Percentiles rank a stretch among this genome's conserved stretches.
phyloP scores from a whole-genome alignment of 2,797 vertebrate genomes.

The Gymnodraco acuticeps region DNA sequence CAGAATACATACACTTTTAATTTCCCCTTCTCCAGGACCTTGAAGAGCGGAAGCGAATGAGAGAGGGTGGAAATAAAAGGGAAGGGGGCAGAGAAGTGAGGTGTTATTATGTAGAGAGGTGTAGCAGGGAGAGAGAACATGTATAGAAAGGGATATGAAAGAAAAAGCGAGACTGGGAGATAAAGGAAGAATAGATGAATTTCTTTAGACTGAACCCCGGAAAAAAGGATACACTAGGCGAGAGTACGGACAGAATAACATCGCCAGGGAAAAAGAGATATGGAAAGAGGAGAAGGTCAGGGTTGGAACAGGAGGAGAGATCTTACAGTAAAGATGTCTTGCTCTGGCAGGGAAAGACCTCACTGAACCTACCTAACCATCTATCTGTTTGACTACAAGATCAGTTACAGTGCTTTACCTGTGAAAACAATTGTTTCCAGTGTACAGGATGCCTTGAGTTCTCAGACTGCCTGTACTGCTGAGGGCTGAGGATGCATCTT shows the following conservation, averaged over 20 bases:
- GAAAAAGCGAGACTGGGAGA: slow-evolving; percentile 40
- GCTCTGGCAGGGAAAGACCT: slow-evolving; percentile 68
- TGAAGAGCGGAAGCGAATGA: slow-evolving; percentile 34
- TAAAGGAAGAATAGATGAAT: slow-evolving; percentile 52
- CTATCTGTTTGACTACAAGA: slow-evolving; percentile 64
- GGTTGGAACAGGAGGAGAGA: slow-evolving; percentile 57
- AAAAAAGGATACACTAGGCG: slow-evolving; percentile 26
- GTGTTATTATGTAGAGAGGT: slow-evolving; percentile 52
- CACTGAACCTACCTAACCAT: slow-evolving; percentile 65
- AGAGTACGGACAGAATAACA: slow-evolving; percentile 28
- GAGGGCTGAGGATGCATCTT: slow-evolving; percentile 40
- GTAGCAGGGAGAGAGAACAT: slow-evolving; percentile 24
- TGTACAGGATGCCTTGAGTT: slow-evolving; percentile 52
- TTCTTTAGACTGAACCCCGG: slow-evolving; percentile 36
- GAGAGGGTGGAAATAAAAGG: slow-evolving; percentile 48
- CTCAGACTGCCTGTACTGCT: slow-evolving; percentile 11
- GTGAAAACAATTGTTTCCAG: slow-evolving; percentile 54
- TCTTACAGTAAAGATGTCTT: slow-evolving; percentile 63
- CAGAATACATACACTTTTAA: slow-evolving; percentile 69
- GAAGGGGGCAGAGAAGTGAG: slow-evolving; percentile 39
- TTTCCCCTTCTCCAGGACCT: slow-evolving; percentile 60
- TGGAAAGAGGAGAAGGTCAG: slow-evolving; percentile 62
- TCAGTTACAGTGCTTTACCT: slow-evolving; percentile 53
- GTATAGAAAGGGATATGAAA: slow-evolving; percentile 29
- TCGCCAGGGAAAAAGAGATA: slow-evolving; percentile 22